Evolutionary conservation across 2,797 vertebrate species (phyloP), one percentile per base, ranked within the genome.

Genomic region (Lutjanus argentimaculatus): DNA sequence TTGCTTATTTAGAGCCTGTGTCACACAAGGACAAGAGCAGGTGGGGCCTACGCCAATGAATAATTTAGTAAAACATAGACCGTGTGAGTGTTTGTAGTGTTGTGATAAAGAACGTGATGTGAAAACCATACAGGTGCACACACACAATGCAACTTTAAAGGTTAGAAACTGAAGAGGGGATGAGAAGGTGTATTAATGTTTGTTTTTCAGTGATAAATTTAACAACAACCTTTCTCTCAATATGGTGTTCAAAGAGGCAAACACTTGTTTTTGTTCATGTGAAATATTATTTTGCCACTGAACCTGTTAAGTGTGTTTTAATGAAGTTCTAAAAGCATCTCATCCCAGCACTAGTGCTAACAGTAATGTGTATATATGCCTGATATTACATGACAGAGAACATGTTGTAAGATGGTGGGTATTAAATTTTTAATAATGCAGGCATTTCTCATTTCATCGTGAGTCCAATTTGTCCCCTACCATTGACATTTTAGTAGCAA

Each of bases 1-100:
- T 22, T 63, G 73, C 77, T 85, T 84, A 70, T 91, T 87, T 78
- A 69, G 70, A 73, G 79, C 51, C 64, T 2, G 70, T 64, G 79
- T 84, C 75, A 68, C 79, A 61, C 77, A 74, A 89, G 83, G 90
- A 90, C 84, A 84, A 82, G 82, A 83, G 89, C 66, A 79, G 79
- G 89, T 67, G 86, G 65, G 62, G 66, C 45, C 73, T 46, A 36
- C 25, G 36, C 62, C 21, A 10, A 66, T 82, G 82, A 88, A 91
- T 85, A 78, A 84, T 82, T 87, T 65, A 67, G 46, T 7, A 17
- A 67, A 86, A 79, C 75, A 72, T 0, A 74, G 75, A 43, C 2
- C 2, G 30, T 21, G 40, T 25, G 48, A 75, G 80, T 65, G 78
- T 85, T 75, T 74, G 72, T 72, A 48, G 66, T 59, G 63, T 36